These are phyloP conservation scores for Otis tarda DNA, from an alignment of 2,113 vertebrate species.

Conservation along the genomic window DNA sequence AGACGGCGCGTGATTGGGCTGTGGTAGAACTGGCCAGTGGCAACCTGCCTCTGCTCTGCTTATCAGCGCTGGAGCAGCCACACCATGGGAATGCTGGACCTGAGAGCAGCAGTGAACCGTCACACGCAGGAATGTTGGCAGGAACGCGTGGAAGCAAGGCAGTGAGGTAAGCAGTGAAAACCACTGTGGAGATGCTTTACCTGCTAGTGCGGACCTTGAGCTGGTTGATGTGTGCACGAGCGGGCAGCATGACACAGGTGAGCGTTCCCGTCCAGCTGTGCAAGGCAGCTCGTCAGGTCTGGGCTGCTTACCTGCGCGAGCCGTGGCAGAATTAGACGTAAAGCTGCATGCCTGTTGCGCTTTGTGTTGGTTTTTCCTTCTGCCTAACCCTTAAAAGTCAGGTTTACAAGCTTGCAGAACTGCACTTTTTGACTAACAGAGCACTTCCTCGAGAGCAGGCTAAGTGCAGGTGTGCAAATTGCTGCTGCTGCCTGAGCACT, in stretches of 20 bases:
- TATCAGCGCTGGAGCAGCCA: neutral
- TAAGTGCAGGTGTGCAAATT: neutral
- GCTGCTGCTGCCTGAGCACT: fast-evolving
- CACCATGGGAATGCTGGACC: neutral
- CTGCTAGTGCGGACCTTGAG: neutral
- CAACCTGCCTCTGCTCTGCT: constrained; percentile 23
- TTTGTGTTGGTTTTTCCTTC: neutral
- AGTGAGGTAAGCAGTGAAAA: constrained; percentile 31
- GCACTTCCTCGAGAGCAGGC: neutral
- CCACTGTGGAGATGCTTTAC: neutral
- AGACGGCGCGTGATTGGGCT: constrained; percentile 2
- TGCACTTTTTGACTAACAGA: neutral
- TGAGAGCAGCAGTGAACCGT: neutral
- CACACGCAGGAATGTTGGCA: neutral
- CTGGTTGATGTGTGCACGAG: fast-evolving
- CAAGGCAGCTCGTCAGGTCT: fast-evolving
- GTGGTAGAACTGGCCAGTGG: neutral
- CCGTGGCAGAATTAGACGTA: neutral
- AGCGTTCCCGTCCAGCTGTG: neutral
- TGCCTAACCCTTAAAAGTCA: neutral
- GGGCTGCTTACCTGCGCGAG: fast-evolving
- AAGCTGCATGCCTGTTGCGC: fast-evolving
- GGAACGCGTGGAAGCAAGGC: neutral
- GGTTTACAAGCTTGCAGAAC: neutral
- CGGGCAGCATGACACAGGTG: neutral